Evolutionary conservation across 2,113 vertebrate genomes (phyloP).

Genomic region (Platanista minor): DNA sequence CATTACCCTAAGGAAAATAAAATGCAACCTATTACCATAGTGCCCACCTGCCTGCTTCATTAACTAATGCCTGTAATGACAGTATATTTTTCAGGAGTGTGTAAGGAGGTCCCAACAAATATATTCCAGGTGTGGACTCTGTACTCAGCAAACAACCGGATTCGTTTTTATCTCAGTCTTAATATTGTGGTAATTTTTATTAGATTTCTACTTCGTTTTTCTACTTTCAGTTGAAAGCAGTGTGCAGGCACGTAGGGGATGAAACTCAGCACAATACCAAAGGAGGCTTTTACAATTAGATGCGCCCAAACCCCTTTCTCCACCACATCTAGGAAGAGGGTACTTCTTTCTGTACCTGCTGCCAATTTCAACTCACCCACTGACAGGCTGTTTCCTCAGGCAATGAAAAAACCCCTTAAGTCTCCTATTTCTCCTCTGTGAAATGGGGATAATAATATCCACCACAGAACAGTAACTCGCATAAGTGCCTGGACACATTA

Average conservation of each 20-base stretch:
- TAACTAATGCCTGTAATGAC: not conserved
- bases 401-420: not conserved
- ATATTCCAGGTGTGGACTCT: not conserved
- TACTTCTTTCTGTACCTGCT: not conserved
- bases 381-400: not conserved
- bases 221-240: not conserved
- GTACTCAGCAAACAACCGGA: not conserved
- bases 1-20: constrained; percentile 35
- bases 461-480: not conserved
- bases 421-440: not conserved
- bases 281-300: not conserved
- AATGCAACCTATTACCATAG: not conserved
- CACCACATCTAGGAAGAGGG: not conserved
- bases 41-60: not conserved
- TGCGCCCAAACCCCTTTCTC: not conserved
- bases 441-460: not conserved
- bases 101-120: not conserved
- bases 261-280: not conserved
- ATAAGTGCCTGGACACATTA: not conserved
- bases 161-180: not conserved
- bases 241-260: not conserved
- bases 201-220: not conserved
- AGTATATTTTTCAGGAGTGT: not conserved
- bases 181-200: not conserved
- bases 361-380: not conserved